These are phyloP conservation scores for Abscondita cerata DNA, from an alignment of 2,888 invertebrate species.

Conservation along the genomic window DNA sequence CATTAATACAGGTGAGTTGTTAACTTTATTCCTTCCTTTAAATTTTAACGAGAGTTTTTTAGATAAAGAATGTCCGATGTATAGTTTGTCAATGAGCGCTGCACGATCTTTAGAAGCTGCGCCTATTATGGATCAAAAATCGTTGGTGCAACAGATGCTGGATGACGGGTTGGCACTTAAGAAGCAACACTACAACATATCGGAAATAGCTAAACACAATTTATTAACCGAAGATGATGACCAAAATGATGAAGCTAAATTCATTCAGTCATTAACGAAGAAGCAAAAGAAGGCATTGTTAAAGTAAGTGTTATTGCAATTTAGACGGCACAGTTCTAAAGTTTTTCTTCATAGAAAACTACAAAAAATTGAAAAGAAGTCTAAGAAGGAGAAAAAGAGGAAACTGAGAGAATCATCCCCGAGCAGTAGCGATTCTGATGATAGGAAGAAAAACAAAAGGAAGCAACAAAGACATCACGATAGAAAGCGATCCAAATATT, in stretches of 20 bases:
- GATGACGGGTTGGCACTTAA: slow-evolving; percentile 92
- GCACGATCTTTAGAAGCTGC: slow-evolving; percentile 75
- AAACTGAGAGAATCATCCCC: slow-evolving; percentile 17
- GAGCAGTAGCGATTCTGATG: not conserved
- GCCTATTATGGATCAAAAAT: slow-evolving; percentile 72
- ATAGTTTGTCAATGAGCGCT: slow-evolving; percentile 82
- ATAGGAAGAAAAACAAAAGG: not conserved
- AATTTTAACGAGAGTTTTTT: slow-evolving; percentile 43
- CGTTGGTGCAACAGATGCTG: slow-evolving; percentile 87
- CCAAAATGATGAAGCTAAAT: slow-evolving; percentile 64
- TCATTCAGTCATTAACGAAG: slow-evolving; percentile 82
- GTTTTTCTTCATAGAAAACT: slow-evolving; percentile 64
- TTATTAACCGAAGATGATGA: slow-evolving; percentile 64
- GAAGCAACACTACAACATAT: slow-evolving; percentile 69
- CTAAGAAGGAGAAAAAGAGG: slow-evolving; percentile 42
- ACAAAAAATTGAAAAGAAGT: slow-evolving; percentile 68
- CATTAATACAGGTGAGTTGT: slow-evolving; percentile 81
- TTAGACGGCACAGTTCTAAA: no score
- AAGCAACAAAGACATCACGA: not conserved
- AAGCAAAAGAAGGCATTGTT: slow-evolving; percentile 91
- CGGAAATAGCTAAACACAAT: slow-evolving; percentile 64
- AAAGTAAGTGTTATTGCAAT: slow-evolving; percentile 65
- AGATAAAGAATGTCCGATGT: slow-evolving; percentile 97
- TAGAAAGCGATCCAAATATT: not conserved
- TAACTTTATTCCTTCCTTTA: not conserved